Percentiles rank a stretch among this genome's conserved stretches.
phyloP scores from a whole-genome alignment of 2,797 vertebrate genomes.

The Ctenochaetus hawaiiensis region DNA sequence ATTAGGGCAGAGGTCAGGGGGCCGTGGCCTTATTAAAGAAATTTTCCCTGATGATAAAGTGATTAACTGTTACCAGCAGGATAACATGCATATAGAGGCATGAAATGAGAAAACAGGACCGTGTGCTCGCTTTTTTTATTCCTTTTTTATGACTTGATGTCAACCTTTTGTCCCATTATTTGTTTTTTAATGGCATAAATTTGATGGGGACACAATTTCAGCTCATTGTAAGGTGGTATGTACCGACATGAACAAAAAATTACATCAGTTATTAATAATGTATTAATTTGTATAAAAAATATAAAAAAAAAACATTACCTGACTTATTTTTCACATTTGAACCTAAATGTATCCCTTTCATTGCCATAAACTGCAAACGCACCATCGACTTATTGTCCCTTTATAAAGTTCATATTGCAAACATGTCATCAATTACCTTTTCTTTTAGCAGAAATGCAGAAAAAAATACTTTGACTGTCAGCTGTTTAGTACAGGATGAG shows the following conservation, averaged over 20 bases:
- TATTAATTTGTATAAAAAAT: neutral
- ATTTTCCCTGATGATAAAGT: constrained; percentile 92
- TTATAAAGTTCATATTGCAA: too few species aligned
- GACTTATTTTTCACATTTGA: neutral
- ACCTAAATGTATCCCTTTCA: neutral
- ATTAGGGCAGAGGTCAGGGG: constrained; percentile 87
- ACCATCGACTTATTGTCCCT: too few species aligned
- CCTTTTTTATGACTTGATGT: neutral
- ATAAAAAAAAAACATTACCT: neutral
- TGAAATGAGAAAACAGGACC: constrained; percentile 16
- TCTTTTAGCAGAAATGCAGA: too few species aligned
- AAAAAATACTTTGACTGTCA: neutral
- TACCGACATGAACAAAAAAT: neutral
- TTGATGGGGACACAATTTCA: neutral
- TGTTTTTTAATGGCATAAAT: neutral
- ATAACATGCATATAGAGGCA: constrained; percentile 47
- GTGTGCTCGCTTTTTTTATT: neutral
- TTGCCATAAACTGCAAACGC: neutral
- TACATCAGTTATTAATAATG: neutral
- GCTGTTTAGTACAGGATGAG: neutral
- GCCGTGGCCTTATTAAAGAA: constrained; percentile 90
- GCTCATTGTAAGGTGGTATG: neutral
- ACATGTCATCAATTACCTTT: too few species aligned
- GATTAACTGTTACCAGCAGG: constrained; percentile 89
- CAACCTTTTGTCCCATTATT: neutral